Evolutionary conservation across 2,113 vertebrate species (phyloP).

Genomic region (Albula glossodonta): DNA sequence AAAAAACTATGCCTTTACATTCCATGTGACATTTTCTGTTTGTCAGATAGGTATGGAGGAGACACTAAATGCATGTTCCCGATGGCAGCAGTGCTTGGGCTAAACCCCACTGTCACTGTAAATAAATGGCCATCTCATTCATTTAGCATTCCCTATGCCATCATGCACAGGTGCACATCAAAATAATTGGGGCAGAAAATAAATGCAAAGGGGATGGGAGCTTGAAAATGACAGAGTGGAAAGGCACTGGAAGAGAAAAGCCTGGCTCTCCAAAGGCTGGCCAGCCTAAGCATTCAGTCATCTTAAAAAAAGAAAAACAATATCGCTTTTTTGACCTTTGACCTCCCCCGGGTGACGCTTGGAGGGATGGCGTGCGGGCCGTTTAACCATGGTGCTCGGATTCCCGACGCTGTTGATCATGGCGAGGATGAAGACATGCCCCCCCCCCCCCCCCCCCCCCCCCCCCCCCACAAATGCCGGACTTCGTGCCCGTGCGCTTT

Average conservation of each 20-base stretch:
- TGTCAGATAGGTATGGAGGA: not conserved
- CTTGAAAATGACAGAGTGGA: not conserved
- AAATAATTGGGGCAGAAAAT: conserved; percentile 22
- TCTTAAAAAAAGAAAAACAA: not conserved
- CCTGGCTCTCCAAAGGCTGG: not conserved
- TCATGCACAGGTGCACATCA: conserved; percentile 15
- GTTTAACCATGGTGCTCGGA: conserved; percentile 1
- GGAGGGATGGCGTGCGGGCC: conserved; percentile 21
- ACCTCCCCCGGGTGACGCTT: conserved; percentile 37
- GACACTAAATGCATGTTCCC: not conserved
- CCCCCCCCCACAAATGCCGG: conserved; percentile 42
- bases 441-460: conserved; percentile 46
- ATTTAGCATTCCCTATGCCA: conserved; percentile 7
- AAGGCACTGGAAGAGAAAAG: not conserved
- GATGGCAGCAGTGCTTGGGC: not conserved
- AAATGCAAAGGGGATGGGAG: not conserved
- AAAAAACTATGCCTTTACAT: not conserved
- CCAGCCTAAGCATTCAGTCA: not conserved
- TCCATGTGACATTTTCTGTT: not conserved
- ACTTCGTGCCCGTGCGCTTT: conserved; percentile 60
- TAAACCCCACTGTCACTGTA: conserved; percentile 11
- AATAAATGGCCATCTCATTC: conserved; percentile 10
- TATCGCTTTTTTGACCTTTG: not conserved
- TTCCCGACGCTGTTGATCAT: conserved; percentile 51
- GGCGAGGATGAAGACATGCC: conserved; percentile 50